Percentiles rank a stretch among this genome's conserved stretches.
Evolutionary conservation across 2,888 invertebrate genomes (phyloP).

Genomic region (Xylophagus ater): DNA sequence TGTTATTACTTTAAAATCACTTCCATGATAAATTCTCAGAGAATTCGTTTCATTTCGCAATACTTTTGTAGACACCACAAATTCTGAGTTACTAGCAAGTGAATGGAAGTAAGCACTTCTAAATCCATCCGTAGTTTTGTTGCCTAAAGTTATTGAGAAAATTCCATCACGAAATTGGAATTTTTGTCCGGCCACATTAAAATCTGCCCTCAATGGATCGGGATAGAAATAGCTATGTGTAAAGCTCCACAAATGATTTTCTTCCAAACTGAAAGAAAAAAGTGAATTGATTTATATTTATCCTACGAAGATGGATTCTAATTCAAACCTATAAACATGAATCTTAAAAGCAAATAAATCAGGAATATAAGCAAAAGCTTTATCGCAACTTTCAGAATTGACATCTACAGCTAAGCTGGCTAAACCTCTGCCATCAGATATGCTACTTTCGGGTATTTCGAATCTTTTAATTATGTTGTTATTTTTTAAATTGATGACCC

Average conservation of each 20-base stretch:
- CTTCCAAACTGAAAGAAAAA: slow-evolving; percentile 45
- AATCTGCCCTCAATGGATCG: slow-evolving; percentile 56
- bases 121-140: slow-evolving; percentile 42
- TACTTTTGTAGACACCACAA: slow-evolving; percentile 54
- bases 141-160: slow-evolving; percentile 57
- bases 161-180: slow-evolving; percentile 76
- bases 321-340: slow-evolving; percentile 40
- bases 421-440: slow-evolving; percentile 42
- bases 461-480: slow-evolving; percentile 49
- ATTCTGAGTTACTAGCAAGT: slow-evolving; percentile 61
- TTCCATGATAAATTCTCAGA: slow-evolving; percentile 42
- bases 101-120: slow-evolving; percentile 65
- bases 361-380: slow-evolving; percentile 61
- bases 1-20: slow-evolving; percentile 47
- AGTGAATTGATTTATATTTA: not conserved
- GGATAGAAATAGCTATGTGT: slow-evolving; percentile 63
- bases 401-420: slow-evolving; percentile 62
- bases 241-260: slow-evolving; percentile 58
- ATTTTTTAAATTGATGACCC: slow-evolving; percentile 53
- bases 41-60: slow-evolving; percentile 45
- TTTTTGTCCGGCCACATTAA: slow-evolving; percentile 52
- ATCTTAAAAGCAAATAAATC: slow-evolving; percentile 29
- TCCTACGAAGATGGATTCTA: not conserved
- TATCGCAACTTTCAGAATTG: slow-evolving; percentile 43
- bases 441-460: slow-evolving; percentile 34